phyloP scores from a whole-genome alignment of 2,113 vertebrate genomes.

The Macaca fascicularis region DNA sequence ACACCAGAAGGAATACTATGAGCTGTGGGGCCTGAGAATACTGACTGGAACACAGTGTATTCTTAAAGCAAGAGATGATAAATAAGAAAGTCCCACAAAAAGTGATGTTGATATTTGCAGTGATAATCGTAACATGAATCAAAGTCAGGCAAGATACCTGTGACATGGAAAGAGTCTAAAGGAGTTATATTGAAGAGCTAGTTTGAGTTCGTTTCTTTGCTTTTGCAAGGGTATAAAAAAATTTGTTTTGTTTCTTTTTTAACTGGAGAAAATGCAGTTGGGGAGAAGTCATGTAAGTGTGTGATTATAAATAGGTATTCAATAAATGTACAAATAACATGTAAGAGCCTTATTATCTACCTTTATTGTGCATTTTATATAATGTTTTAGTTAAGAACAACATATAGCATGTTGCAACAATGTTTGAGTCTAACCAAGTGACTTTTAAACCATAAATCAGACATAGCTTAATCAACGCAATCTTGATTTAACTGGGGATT shows the following conservation, averaged over 20 bases:
- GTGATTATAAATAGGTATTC: neutral
- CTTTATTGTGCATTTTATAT: neutral
- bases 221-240: neutral
- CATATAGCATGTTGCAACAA: neutral
- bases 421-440: neutral
- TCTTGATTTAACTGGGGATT: constrained; percentile 7
- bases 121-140: neutral
- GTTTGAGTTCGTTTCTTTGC: neutral
- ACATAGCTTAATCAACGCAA: constrained; percentile 32
- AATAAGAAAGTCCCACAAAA: neutral
- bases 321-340: neutral
- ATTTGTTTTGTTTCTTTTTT: neutral
- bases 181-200: neutral
- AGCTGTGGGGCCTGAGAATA: neutral
- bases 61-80: neutral
- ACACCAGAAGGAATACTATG: neutral
- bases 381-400: neutral
- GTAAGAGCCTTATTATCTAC: neutral
- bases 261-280: neutral
- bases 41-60: neutral
- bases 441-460: constrained; percentile 11
- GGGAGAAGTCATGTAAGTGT: constrained; percentile 12
- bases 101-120: neutral
- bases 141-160: neutral
- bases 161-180: neutral